These are phyloP conservation scores for Coptotermes formosanus DNA, from an alignment of 1,140 invertebrate genomes.

Conservation along the genomic window DNA sequence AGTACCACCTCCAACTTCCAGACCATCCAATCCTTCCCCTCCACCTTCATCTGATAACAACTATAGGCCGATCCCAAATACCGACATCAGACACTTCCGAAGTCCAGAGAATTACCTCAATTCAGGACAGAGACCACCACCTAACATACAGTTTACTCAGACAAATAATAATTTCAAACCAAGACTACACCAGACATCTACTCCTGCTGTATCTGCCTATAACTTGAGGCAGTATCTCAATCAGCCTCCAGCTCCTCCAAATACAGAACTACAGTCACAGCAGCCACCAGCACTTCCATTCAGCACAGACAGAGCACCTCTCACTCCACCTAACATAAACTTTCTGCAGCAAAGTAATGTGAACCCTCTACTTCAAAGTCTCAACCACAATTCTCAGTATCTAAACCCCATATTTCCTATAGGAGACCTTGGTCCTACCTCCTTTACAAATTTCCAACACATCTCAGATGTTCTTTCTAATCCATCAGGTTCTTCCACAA, in stretches of 20 bases:
- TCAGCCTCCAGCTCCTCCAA: neutral
- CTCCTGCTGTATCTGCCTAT: neutral
- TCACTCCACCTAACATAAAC: neutral
- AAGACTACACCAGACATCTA: neutral
- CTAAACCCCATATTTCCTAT: neutral
- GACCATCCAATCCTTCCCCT: neutral
- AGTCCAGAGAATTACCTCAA: slow-evolving; percentile 26
- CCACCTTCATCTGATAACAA: neutral
- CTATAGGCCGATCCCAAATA: slow-evolving; percentile 23
- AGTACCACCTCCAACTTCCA: neutral
- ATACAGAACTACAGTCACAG: neutral
- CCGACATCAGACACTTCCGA: slow-evolving; percentile 25
- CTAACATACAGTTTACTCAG: slow-evolving; percentile 12
- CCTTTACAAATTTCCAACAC: neutral
- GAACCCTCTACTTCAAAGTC: neutral
- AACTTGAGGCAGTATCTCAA: neutral
- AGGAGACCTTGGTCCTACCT: neutral
- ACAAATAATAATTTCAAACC: neutral
- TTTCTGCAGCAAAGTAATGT: neutral
- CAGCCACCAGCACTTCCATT: neutral
- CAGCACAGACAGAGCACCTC: neutral
- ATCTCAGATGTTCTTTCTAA: neutral
- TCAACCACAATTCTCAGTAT: neutral
- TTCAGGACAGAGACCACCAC: slow-evolving; percentile 20
- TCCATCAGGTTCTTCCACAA: neutral